phyloP scores from a whole-genome alignment of 2,888 invertebrate genomes.

The Ryuthela nishihirai region DNA sequence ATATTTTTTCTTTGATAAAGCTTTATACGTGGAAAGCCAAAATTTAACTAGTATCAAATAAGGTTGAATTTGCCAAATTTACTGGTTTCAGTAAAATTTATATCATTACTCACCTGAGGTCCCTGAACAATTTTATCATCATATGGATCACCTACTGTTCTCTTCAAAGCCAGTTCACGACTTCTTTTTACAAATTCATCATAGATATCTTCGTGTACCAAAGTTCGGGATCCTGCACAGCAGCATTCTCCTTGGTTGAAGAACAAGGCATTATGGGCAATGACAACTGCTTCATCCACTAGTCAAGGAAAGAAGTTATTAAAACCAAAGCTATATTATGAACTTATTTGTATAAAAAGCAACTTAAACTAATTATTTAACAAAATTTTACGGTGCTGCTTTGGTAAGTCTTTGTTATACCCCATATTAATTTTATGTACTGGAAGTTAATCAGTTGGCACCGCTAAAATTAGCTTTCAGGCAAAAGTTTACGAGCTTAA shows the following conservation, averaged over 20 bases:
- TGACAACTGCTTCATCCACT: conserved; percentile 45
- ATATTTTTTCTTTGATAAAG: too few relatives aligned
- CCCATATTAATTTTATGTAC: too few relatives aligned
- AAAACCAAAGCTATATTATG: too few relatives aligned
- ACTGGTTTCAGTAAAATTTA: neutral
- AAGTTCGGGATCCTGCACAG: conserved; percentile 51
- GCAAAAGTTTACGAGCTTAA: too few relatives aligned
- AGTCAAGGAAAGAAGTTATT: conserved; percentile 41
- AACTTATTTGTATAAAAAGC: too few relatives aligned
- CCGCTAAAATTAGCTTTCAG: too few relatives aligned
- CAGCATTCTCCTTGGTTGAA: conserved; percentile 53
- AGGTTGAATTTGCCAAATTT: neutral
- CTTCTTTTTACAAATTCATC: conserved; percentile 52
- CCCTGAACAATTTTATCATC: conserved; percentile 45
- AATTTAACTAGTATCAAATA: too few relatives aligned
- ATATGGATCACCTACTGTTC: conserved; percentile 48
- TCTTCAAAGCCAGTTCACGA: conserved; percentile 36
- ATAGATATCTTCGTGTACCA: conserved; percentile 53
- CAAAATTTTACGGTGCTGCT: too few relatives aligned
- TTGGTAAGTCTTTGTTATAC: too few relatives aligned
- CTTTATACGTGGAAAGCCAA: too few relatives aligned
- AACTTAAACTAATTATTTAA: too few relatives aligned
- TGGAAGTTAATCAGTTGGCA: too few relatives aligned
- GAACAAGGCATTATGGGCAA: conserved; percentile 48
- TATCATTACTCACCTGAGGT: conserved; percentile 41